Base-by-base conservation (phyloP, 2,888 invertebrate genomes). In the Patella ulyssiponensis region DNA sequence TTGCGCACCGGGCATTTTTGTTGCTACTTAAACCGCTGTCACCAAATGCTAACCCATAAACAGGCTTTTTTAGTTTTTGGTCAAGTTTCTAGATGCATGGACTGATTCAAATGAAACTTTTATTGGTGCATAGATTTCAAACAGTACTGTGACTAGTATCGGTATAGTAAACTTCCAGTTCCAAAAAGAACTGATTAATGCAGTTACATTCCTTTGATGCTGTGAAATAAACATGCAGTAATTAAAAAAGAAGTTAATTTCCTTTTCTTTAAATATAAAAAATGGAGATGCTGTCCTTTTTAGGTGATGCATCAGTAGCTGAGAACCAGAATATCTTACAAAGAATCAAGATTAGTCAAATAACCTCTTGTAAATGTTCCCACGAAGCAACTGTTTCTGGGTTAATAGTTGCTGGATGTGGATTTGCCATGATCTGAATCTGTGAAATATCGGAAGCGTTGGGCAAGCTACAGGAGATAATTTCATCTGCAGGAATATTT, bases 351-450 rank as follows among this genome's bases (percentile, higher is more conserved):
- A 51, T 53, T 9, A 56, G 12, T 54, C 51, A 14, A 74, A 70
- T 74, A 78, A 88, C 88, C 82, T 89, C 86, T 73, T 87, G 87
- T 44, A 89, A 74, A 73, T 86, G 81, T 64, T 89, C 88, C 88
- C 87, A 88, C 20, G 89, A 89, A 73, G 86, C 86, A 20, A 84
- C 82, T n/a, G 88, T 88, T 51, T 86, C 84, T n/a, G 87, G 80
- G 70, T 86, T 83, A 27, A 87, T 81, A 23, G 87, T 87, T 9
- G 83, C 80, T 0, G 84, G 81, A 73, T 84, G 80, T 44, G 81
- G 79, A 14, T 75, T 75, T 4, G 74, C 52, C 12, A 44, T 69
- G 3, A 12, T 20, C 15, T 64, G 64, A 23, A 64, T 64, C 23
- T 64, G 64, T 12, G 64, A 15, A 11, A 64, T 20, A 23, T 64